These are phyloP conservation scores for Gymnoscopelus braueri DNA, from an alignment of 2,797 vertebrate species.

Conservation along the genomic window DNA sequence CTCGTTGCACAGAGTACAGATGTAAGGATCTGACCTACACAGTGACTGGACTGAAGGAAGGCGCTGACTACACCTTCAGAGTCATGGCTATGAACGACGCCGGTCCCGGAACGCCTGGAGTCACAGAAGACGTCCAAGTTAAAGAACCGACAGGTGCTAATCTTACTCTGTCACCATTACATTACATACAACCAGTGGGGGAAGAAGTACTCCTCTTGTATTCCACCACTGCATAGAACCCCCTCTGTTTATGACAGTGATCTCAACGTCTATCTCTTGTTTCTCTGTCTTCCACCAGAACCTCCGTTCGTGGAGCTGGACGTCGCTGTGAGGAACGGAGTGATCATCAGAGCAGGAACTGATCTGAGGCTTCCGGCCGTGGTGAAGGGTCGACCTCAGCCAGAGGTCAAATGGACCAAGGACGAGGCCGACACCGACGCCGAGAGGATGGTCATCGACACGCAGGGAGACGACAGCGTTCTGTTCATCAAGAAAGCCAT, in stretches of 20 bases:
- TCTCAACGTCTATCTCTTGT: neutral
- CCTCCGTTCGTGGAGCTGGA: conserved; percentile 90
- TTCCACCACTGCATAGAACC: too few relatives aligned
- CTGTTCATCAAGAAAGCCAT: conserved; percentile 88
- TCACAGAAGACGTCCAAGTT: conserved; percentile 90
- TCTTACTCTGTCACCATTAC: neutral
- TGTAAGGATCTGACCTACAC: conserved; percentile 91
- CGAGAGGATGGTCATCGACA: conserved; percentile 88
- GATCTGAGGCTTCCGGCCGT: conserved; percentile 89
- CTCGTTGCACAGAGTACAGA: conserved; percentile 92
- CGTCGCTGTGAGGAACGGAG: conserved; percentile 87
- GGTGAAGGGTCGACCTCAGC: conserved; percentile 91
- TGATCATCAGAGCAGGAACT: conserved; percentile 92
- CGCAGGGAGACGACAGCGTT: conserved; percentile 86
- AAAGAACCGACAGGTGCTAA: conserved; percentile 92
- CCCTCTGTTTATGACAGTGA: neutral
- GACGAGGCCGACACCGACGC: conserved; percentile 90
- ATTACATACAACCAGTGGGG: too few relatives aligned
- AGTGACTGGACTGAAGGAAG: conserved; percentile 91
- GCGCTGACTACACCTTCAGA: conserved; percentile 92
- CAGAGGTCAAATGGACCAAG: conserved; percentile 89
- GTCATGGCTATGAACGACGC: conserved; percentile 93
- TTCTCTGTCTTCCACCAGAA: conserved; percentile 71
- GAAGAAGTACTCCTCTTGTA: too few relatives aligned
- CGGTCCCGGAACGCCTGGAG: conserved; percentile 92